Percentiles rank a stretch among this genome's conserved stretches.
Evolutionary conservation across 2,113 vertebrate species (phyloP).

Genomic region (Syngnathus floridae): DNA sequence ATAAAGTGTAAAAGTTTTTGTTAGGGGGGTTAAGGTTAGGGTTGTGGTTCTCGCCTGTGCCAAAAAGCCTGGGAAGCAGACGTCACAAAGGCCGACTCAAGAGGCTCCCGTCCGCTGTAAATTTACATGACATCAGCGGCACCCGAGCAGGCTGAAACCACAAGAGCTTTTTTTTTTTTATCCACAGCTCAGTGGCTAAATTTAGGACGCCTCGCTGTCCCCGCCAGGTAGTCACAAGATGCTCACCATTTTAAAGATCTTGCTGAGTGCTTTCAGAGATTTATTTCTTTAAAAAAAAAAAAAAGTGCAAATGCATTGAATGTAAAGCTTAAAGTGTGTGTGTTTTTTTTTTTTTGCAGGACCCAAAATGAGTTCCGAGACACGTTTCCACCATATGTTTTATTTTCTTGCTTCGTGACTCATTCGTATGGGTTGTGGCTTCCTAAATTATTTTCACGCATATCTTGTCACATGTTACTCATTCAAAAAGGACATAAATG

Average conservation of each 20-base stretch:
- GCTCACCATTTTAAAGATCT: neutral
- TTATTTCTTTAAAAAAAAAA: neutral
- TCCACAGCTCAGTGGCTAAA: neutral
- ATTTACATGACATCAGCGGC: constrained; percentile 59
- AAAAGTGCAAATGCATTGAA: neutral
- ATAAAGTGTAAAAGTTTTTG: constrained; percentile 38
- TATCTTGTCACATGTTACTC: no score
- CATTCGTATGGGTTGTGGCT: no score
- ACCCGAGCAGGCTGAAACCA: constrained; percentile 25
- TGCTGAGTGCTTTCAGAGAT: neutral
- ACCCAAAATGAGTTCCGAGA: no score
- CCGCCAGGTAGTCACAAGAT: neutral
- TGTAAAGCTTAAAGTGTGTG: no score
- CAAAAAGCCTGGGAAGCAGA: constrained; percentile 24
- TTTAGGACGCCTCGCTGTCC: neutral
- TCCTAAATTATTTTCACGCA: no score
- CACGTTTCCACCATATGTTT: no score
- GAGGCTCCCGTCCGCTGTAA: constrained; percentile 53
- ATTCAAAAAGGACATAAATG: no score
- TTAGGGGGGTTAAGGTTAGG: no score
- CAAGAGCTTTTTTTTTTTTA: neutral
- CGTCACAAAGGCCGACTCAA: constrained; percentile 19
- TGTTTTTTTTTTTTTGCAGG: no score
- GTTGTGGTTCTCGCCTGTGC: neutral
- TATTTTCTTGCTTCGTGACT: no score